These are phyloP conservation scores for Leucophenga montana DNA, from an alignment of 2,888 invertebrate genomes.

Conservation along the genomic window DNA sequence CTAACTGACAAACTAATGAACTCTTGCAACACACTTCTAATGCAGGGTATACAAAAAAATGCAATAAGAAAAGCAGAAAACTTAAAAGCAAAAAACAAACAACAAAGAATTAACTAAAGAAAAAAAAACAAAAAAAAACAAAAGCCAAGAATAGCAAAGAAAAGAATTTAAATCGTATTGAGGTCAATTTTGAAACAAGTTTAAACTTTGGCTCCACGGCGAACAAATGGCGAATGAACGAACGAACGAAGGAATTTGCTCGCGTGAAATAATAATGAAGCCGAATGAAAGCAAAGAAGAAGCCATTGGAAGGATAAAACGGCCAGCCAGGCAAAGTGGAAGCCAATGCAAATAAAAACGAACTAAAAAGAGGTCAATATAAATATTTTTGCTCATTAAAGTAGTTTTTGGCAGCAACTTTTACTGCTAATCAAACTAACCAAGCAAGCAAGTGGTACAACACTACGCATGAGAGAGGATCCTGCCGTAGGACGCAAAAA, in stretches of 20 bases:
- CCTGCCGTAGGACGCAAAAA: too few species aligned
- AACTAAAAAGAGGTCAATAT: conserved; percentile 23
- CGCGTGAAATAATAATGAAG: conserved; percentile 1
- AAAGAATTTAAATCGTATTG: conserved; percentile 40
- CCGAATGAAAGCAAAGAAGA: neutral
- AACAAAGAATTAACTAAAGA: neutral
- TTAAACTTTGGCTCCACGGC: conserved; percentile 30
- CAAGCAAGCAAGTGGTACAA: neutral
- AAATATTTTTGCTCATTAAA: conserved; percentile 27
- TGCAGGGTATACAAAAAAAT: too few species aligned
- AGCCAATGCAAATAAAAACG: conserved; percentile 25
- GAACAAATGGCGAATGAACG: neutral
- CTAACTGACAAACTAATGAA: too few species aligned
- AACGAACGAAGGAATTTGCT: conserved; percentile 2
- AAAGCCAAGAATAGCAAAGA: neutral
- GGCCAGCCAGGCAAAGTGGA: neutral
- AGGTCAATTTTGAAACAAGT: conserved; percentile 41
- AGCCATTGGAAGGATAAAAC: neutral
- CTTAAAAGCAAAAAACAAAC: neutral
- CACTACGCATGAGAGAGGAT: too few species aligned
- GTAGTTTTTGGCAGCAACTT: conserved; percentile 21
- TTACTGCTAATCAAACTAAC: conserved; percentile 10
- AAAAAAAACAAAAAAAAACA: neutral
- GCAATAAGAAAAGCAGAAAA: neutral
- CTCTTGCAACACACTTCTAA: too few species aligned